phyloP scores from a whole-genome alignment of 2,113 vertebrate genomes.

The Prionailurus viverrinus region DNA sequence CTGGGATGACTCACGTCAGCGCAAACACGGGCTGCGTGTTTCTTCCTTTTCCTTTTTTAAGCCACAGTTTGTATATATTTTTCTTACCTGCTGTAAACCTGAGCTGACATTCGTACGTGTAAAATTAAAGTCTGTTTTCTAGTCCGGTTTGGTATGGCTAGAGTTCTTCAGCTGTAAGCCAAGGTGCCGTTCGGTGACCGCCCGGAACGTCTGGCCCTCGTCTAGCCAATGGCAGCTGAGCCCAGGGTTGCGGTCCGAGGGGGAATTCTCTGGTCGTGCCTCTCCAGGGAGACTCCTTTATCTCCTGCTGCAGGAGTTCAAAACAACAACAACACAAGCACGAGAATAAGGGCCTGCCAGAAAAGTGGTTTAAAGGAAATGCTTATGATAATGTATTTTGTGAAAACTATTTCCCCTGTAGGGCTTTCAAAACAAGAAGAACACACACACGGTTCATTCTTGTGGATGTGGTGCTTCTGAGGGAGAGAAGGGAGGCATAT shows the following conservation, averaged over 20 bases:
- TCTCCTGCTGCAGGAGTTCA: neutral
- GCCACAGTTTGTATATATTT: slow-evolving; percentile 56
- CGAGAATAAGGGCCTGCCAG: neutral
- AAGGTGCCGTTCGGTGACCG: neutral
- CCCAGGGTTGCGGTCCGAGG: too few species aligned
- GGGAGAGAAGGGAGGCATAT: neutral
- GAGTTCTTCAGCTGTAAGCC: neutral
- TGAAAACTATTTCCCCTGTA: neutral
- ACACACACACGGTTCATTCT: neutral
- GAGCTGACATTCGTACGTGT: slow-evolving; percentile 55
- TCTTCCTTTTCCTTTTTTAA: slow-evolving; percentile 9
- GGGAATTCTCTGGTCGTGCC: neutral
- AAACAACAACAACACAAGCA: neutral
- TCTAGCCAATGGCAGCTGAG: neutral
- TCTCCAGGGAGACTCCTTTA: rapidly evolving
- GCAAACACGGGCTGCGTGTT: neutral
- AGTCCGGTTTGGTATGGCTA: neutral
- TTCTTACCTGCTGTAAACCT: neutral
- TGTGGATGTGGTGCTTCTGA: neutral
- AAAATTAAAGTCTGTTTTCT: slow-evolving; percentile 74
- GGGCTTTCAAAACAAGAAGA: neutral
- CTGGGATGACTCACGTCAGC: slow-evolving; percentile 87
- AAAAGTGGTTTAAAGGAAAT: neutral
- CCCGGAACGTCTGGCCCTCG: rapidly evolving
- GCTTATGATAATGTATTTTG: neutral